phyloP scores from a whole-genome alignment of 2,113 vertebrate species.

The Myotis yumanensis region DNA sequence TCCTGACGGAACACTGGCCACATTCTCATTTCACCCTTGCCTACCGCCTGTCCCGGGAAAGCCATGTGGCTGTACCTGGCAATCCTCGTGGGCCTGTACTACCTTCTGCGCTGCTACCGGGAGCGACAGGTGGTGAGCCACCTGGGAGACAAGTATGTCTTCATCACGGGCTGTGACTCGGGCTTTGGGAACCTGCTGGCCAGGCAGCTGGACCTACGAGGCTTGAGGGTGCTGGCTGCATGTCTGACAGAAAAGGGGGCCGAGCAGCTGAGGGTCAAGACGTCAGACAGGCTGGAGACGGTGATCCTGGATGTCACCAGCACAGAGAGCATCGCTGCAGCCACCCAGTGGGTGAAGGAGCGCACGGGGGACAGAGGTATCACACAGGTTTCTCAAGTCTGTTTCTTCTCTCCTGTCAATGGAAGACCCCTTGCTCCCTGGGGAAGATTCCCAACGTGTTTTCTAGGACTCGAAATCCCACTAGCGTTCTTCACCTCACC shows the following conservation, averaged over 20 bases:
- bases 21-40: not conserved
- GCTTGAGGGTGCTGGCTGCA: constrained; percentile 86
- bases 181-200: constrained; percentile 89
- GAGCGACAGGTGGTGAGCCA: constrained; percentile 64
- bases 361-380: constrained; percentile 37
- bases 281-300: constrained; percentile 74
- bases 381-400: not conserved
- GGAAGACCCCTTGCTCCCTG: no score
- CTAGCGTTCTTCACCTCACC: not conserved
- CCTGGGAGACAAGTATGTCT: constrained; percentile 80
- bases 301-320: constrained; percentile 70
- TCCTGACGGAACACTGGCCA: not conserved
- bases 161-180: constrained; percentile 91
- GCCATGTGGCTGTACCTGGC: not conserved
- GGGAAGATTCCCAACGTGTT: not conserved
- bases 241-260: constrained; percentile 85
- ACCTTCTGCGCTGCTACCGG: constrained; percentile 44
- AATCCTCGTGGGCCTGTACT: not conserved
- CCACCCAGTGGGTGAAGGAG: constrained; percentile 51
- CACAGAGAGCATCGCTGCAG: constrained; percentile 48
- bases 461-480: not conserved
- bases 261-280: constrained; percentile 61
- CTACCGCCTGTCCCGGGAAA: not conserved
- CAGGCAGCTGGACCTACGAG: constrained; percentile 84
- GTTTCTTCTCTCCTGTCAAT: not conserved